Evolutionary conservation across 2,113 vertebrate genomes (phyloP).

Genomic region (Ictalurus punctatus): DNA sequence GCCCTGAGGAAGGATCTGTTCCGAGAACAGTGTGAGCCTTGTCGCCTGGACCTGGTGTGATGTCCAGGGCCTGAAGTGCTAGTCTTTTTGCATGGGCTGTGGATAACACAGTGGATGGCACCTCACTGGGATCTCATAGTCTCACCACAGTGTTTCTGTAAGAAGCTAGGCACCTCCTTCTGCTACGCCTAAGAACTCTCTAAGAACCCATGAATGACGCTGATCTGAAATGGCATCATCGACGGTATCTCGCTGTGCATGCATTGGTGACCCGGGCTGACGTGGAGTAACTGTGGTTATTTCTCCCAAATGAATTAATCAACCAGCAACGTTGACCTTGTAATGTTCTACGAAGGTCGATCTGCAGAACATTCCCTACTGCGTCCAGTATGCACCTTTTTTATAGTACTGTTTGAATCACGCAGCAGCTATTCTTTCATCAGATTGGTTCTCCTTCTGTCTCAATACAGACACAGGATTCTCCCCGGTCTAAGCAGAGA

Average conservation of each 20-base stretch:
- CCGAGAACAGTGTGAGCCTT: neutral
- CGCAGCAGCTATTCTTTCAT: neutral
- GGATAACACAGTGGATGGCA: neutral
- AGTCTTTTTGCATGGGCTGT: neutral
- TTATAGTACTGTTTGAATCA: too few species aligned
- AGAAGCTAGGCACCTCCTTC: too few species aligned
- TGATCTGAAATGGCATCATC: neutral
- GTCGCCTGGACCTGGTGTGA: neutral
- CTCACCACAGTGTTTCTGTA: neutral
- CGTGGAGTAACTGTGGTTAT: neutral
- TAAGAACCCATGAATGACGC: neutral
- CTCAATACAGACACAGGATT: neutral
- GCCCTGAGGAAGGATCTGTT: neutral
- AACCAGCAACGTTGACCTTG: neutral
- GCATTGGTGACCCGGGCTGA: neutral
- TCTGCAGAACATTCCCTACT: neutral
- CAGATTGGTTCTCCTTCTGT: neutral
- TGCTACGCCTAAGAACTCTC: neutral
- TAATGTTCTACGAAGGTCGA: neutral
- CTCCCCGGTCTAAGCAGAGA: neutral
- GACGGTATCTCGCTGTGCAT: neutral
- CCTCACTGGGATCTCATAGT: neutral
- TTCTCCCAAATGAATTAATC: neutral
- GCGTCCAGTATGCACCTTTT: neutral
- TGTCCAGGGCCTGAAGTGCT: neutral